Conservation (phyloP, 2,113 vertebrate species). For the Lipophrys pholis region DNA sequence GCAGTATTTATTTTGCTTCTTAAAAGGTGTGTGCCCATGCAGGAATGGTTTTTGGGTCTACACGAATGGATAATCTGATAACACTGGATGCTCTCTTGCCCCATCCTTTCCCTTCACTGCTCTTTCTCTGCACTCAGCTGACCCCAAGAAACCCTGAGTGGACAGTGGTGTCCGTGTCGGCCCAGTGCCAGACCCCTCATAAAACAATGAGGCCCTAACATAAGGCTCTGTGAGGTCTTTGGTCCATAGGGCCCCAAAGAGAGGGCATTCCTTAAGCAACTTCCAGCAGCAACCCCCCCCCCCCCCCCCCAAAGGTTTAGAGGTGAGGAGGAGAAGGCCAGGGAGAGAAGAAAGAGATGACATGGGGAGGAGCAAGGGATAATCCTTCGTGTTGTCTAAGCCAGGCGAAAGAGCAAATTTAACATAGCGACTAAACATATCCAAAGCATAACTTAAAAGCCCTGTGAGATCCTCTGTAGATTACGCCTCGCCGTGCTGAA, state of each 20-base stretch:
- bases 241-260: constrained; percentile 56
- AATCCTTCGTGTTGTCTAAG: constrained; percentile 65
- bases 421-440: constrained; percentile 62
- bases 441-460: constrained; percentile 39
- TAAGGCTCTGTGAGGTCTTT: constrained; percentile 43
- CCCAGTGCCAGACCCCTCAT: constrained; percentile 35
- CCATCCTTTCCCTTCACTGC: constrained; percentile 39
- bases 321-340: constrained; percentile 59
- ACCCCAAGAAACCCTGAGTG: constrained; percentile 49
- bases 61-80: constrained; percentile 79
- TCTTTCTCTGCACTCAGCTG: constrained; percentile 41
- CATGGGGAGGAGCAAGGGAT: constrained; percentile 44
- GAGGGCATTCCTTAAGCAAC: constrained; percentile 60
- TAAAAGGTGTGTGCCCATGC: constrained; percentile 82
- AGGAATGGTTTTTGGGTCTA: constrained; percentile 69
- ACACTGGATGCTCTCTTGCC: constrained; percentile 68
- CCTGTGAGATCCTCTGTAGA: constrained; percentile 28
- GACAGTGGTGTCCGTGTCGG: constrained; percentile 56
- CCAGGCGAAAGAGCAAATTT: constrained; percentile 52
- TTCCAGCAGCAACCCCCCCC: constrained; percentile 34
- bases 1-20: constrained; percentile 84
- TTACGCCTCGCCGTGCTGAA: constrained; percentile 7
- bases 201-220: constrained; percentile 57
- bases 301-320: constrained; percentile 33
- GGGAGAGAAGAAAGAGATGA: constrained; percentile 29